Evolutionary conservation across 2,797 vertebrate genomes (phyloP).

Genomic region (Simalia tracyae): DNA sequence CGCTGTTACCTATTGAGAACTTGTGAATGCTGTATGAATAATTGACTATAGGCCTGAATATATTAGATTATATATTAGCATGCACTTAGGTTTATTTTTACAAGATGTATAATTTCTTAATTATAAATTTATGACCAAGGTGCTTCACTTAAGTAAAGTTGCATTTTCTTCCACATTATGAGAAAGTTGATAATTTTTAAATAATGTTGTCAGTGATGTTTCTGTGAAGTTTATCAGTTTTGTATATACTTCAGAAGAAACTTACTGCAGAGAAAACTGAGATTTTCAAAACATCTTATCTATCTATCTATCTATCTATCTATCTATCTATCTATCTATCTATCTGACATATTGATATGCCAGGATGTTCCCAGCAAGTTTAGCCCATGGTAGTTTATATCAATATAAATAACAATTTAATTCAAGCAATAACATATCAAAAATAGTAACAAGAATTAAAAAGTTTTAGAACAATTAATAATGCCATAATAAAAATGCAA

Average conservation of each 20-base stretch:
- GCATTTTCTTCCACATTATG: not conserved
- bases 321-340: too few relatives aligned
- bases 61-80: not conserved
- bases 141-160: not conserved
- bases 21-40: not conserved
- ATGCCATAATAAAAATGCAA: too few relatives aligned
- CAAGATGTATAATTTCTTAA: not conserved
- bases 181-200: not conserved
- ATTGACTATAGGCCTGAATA: not conserved
- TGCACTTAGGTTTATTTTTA: not conserved
- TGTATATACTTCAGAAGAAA: not conserved
- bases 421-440: not conserved
- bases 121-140: not conserved
- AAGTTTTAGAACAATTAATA: too few relatives aligned
- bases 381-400: not conserved
- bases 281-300: not conserved
- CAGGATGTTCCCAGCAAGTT: not conserved
- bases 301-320: not conserved
- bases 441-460: not conserved
- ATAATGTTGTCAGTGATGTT: not conserved
- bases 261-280: not conserved
- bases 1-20: not conserved
- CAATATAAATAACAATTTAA: not conserved
- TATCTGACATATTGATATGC: not conserved
- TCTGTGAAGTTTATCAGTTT: not conserved